Conservation (phyloP, 2,888 invertebrate species). For the Apotomis betuletana region DNA sequence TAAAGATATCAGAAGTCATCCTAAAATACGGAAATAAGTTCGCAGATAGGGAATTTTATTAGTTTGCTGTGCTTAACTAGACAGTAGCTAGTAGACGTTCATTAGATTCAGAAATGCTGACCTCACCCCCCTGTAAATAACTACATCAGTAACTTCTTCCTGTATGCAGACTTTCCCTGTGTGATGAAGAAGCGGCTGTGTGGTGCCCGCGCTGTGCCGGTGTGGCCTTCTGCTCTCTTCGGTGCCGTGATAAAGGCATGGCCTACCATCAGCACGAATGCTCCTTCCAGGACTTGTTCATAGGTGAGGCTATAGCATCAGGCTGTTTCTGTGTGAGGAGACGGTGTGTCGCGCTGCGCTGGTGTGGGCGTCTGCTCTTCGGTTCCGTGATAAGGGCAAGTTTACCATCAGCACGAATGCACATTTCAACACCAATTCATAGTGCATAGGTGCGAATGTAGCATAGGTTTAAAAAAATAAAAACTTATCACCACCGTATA, state of each 20-base stretch:
- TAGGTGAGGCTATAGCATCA: slow-evolving; percentile 75
- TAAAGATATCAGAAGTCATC: too few relatives aligned
- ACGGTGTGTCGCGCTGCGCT: slow-evolving; percentile 88
- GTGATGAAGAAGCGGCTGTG: slow-evolving; percentile 81
- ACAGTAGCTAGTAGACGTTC: too few relatives aligned
- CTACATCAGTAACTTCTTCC: too few relatives aligned
- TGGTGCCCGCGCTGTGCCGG: slow-evolving; percentile 89
- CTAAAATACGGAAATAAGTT: too few relatives aligned
- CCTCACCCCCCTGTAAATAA: too few relatives aligned
- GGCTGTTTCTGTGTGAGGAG: slow-evolving; percentile 40
- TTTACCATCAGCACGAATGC: slow-evolving; percentile 91
- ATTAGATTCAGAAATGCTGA: too few relatives aligned
- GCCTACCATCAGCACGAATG: slow-evolving; percentile 91
- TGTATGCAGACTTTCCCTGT: slow-evolving; percentile 16
- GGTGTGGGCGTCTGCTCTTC: slow-evolving; percentile 89
- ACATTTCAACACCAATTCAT: slow-evolving; percentile 86
- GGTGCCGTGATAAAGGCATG: slow-evolving; percentile 86
- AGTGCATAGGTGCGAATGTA: slow-evolving; percentile 78
- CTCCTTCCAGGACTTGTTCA: slow-evolving; percentile 87
- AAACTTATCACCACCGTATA: too few relatives aligned
- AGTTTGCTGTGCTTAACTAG: too few relatives aligned
- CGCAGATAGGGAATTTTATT: too few relatives aligned
- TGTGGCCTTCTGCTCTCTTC: slow-evolving; percentile 88
- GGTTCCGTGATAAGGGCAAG: slow-evolving; percentile 86
- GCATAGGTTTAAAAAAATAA: too few relatives aligned